Percentiles rank a stretch among this genome's conserved stretches.
Evolutionary conservation across 2,888 invertebrate genomes (phyloP).

Genomic region (Eupelmus urozonus): DNA sequence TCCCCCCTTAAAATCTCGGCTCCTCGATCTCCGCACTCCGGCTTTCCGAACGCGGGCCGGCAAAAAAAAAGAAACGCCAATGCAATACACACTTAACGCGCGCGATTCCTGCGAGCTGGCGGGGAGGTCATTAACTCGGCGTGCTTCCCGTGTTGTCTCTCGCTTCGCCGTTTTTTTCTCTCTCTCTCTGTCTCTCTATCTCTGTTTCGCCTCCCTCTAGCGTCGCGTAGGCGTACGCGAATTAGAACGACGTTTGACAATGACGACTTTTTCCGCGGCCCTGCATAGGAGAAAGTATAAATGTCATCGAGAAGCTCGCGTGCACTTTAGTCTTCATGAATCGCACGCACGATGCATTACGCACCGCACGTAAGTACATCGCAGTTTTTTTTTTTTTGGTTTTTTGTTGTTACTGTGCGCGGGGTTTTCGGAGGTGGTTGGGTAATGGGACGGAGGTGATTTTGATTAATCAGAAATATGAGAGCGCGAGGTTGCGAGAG

Average conservation of each 20-base stretch:
- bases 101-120: not conserved
- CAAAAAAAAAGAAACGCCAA: not conserved
- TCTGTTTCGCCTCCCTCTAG: not conserved
- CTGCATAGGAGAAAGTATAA: conserved; percentile 71
- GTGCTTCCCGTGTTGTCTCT: not conserved
- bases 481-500: too few species aligned
- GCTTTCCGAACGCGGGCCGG: not conserved
- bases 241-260: conserved; percentile 24
- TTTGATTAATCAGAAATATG: too few species aligned
- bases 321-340: conserved; percentile 72
- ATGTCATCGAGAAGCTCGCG: conserved; percentile 69
- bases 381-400: not conserved
- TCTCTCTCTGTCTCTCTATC: conserved; percentile 6
- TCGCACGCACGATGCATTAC: conserved; percentile 72
- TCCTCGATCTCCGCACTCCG: not conserved
- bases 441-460: too few species aligned
- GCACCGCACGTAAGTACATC: conserved; percentile 69
- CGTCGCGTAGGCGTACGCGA: not conserved
- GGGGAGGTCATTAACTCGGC: conserved; percentile 12
- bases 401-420: too few species aligned
- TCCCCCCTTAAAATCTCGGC: not conserved
- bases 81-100: not conserved
- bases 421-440: too few species aligned
- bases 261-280: conserved; percentile 45
- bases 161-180: not conserved